Evolutionary conservation across 2,888 invertebrate species (phyloP).

Genomic region (Dioctria linearis): DNA sequence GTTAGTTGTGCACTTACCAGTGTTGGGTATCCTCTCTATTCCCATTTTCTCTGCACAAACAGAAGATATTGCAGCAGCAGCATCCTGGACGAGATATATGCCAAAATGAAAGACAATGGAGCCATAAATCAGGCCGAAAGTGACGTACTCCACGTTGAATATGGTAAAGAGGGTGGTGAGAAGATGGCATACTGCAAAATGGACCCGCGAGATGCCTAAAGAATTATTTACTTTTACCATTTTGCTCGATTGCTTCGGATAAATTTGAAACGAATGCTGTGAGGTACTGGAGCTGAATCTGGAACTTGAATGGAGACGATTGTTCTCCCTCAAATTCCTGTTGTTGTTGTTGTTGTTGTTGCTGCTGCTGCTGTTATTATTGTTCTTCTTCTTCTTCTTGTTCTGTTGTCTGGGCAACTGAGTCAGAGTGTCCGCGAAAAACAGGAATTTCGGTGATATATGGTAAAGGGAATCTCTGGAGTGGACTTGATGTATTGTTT

Average conservation of each 20-base stretch:
- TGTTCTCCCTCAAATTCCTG: slow-evolving; percentile 10
- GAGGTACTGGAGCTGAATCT: neutral
- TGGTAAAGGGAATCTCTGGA: slow-evolving; percentile 13
- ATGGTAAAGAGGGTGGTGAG: slow-evolving; percentile 50
- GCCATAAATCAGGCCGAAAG: slow-evolving; percentile 62
- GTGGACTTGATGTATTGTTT: slow-evolving; percentile 28
- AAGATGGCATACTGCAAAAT: slow-evolving; percentile 19
- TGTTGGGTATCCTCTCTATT: neutral
- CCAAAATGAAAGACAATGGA: slow-evolving; percentile 63
- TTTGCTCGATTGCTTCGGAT: slow-evolving; percentile 49
- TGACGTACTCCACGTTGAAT: slow-evolving; percentile 54
- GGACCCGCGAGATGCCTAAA: slow-evolving; percentile 49
- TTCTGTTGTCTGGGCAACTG: slow-evolving; percentile 27
- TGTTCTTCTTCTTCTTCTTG: neutral
- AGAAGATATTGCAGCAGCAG: neutral
- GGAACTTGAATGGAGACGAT: slow-evolving; percentile 29
- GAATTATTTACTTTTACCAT: slow-evolving; percentile 50
- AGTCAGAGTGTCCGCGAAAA: neutral
- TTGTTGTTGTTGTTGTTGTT: no score
- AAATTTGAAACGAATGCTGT: slow-evolving; percentile 27
- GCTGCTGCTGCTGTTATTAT: neutral
- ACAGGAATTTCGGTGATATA: slow-evolving; percentile 46
- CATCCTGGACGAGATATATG: slow-evolving; percentile 57
- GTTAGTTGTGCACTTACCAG: slow-evolving; percentile 31
- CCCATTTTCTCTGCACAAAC: neutral